A percentile compares a stretch with the other conserved stretches of the same genome.
These are phyloP conservation scores for Microtus richardsoni DNA, from an alignment of 2,113 vertebrate species.

Conservation along the genomic window DNA sequence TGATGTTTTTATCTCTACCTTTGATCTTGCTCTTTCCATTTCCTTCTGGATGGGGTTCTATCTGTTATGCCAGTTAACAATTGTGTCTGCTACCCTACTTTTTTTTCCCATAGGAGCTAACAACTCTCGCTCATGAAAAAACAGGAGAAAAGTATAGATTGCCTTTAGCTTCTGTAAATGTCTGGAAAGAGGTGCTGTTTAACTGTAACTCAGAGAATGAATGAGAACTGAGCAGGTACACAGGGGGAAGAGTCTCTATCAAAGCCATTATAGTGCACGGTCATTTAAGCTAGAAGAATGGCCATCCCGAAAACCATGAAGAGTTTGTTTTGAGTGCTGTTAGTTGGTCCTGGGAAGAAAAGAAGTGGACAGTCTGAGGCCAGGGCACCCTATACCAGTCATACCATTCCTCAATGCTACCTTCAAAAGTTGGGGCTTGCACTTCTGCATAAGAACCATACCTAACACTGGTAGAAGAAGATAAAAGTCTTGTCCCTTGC, in stretches of 20 bases:
- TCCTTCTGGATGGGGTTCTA: background rate
- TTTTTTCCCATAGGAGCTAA: background rate
- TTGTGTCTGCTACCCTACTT: background rate
- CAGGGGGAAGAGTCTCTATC: background rate
- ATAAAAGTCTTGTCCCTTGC: background rate
- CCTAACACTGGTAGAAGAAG: background rate
- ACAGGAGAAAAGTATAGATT: too few relatives aligned
- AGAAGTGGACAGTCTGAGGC: background rate
- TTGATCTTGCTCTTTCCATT: background rate
- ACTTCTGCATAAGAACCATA: too few relatives aligned
- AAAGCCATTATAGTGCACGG: background rate
- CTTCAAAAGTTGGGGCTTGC: background rate
- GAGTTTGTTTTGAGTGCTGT: background rate
- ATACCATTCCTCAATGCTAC: background rate
- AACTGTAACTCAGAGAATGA: background rate
- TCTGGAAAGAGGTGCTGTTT: constrained; percentile 34
- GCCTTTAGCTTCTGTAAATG: background rate
- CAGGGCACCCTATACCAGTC: too few relatives aligned
- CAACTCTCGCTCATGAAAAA: background rate
- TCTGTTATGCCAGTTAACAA: background rate
- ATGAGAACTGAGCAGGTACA: background rate
- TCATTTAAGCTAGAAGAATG: background rate
- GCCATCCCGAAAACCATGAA: background rate
- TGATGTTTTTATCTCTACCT: background rate
- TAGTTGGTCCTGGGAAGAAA: too few relatives aligned